Evolutionary conservation across 2,888 invertebrate genomes (phyloP), one percentile per base, ranked within the genome.

Genomic region (Cerceris rybyensis): DNA sequence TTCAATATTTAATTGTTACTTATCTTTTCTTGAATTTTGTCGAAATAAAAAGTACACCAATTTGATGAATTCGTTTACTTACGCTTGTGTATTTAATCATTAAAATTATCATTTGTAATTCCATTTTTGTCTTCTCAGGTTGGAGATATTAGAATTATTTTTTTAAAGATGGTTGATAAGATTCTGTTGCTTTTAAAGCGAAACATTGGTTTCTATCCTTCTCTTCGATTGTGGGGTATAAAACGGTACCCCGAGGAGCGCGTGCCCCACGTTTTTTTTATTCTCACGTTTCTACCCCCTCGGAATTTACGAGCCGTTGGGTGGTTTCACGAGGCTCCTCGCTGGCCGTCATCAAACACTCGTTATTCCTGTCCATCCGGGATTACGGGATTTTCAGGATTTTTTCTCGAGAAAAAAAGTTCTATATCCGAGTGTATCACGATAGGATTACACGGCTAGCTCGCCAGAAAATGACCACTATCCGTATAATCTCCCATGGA

Each of bases 351-450:
- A 91, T 91, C 91, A 91, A 91, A 91, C 88, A 87, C 90, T 91
- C 91, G 90, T 91, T 91, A 91, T 90, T 90, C 85, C 90, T 89
- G 89, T 89, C 91, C 89, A 90, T 88, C 86, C 87, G 73, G 90
- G 91, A 91, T 91, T 91, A 91, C 86, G 82, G 88, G 88, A 78
- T 90, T 89, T 89, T 86, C 85, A 84, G 77, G 81, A 82, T 85
- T 88, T 88, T 86, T 83, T 84, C 82, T 78, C 64, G 63, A 75
- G 79, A 83, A 87, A 89, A 86, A 88, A 84, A 84, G 73, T 86
- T 82, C 85, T 82, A 84, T 86, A 87, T 90, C 88, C 84, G 81
- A 88, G 87, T 90, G 91, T 91, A 91, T 91, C 89, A 87, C 89
- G 84, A 69, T 71, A 81, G 90, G 91, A 91, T 91, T 91, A 91